A percentile compares a stretch with the other conserved stretches of the same genome.
Evolutionary conservation across 1,140 invertebrate species (phyloP).

Genomic region (Trichomalopsis sarcophagae): DNA sequence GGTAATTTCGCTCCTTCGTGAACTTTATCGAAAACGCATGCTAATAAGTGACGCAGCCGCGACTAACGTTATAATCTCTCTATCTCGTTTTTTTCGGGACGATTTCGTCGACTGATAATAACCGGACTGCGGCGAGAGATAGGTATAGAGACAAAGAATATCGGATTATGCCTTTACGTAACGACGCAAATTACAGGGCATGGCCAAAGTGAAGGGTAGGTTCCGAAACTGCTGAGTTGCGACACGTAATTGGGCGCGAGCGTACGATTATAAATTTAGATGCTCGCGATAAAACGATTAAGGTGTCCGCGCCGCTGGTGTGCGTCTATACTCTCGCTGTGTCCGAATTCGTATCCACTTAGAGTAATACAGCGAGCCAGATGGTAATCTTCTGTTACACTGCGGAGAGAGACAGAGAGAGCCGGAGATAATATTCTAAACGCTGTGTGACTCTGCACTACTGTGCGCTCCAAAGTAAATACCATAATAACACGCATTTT

Average conservation of each 20-base stretch:
- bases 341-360: background rate
- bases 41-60: background rate
- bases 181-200: background rate
- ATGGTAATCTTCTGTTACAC: background rate
- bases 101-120: too few species aligned
- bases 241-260: background rate
- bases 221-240: background rate
- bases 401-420: too few species aligned
- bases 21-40: background rate
- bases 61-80: background rate
- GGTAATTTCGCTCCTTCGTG: background rate
- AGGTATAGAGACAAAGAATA: background rate
- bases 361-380: conserved; percentile 3
- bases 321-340: background rate
- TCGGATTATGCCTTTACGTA: background rate
- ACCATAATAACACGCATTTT: background rate
- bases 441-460: background rate
- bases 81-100: too few species aligned
- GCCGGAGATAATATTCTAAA: too few species aligned
- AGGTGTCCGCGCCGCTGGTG: background rate
- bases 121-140: too few species aligned
- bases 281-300: conserved; percentile 11
- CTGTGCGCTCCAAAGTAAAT: background rate
- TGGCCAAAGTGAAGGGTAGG: background rate
- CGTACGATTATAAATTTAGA: background rate